Evolutionary conservation across 2,113 vertebrate species (phyloP).

Genomic region (Hippoglossus stenolepis): DNA sequence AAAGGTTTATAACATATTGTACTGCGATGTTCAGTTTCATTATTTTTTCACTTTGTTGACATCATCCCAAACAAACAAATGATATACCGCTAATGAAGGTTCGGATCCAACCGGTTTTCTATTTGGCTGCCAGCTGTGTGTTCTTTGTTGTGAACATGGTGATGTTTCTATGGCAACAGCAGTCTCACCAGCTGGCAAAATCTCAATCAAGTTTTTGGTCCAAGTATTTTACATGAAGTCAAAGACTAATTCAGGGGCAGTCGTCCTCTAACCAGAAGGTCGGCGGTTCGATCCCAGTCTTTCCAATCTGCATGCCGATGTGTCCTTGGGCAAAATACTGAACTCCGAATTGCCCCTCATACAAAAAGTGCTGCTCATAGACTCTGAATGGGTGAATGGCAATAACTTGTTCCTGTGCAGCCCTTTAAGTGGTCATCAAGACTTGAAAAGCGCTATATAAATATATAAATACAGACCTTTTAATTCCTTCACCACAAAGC

Average conservation of each 20-base stretch:
- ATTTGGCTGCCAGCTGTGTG: background rate
- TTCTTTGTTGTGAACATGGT: background rate
- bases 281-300: no score
- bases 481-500: background rate
- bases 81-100: no score
- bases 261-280: no score
- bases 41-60: background rate
- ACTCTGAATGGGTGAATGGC: no score
- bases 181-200: slow-evolving; percentile 1
- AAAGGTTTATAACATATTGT: background rate
- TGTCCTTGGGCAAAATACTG: no score
- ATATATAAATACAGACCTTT: background rate
- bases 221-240: background rate
- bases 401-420: no score
- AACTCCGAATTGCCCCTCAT: no score
- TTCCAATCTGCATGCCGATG: background rate
- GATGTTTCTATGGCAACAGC: slow-evolving; percentile 12
- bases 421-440: no score
- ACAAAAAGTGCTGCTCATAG: no score
- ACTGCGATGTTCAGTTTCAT: background rate
- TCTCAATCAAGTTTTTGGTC: background rate
- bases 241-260: no score
- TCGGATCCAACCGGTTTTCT: background rate
- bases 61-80: background rate
- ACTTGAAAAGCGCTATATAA: no score